Evolutionary conservation across 64 coral and sea anemone species (phyloP), one percentile per base, ranked within the genome.

Genomic region (Anthopleura sola): DNA sequence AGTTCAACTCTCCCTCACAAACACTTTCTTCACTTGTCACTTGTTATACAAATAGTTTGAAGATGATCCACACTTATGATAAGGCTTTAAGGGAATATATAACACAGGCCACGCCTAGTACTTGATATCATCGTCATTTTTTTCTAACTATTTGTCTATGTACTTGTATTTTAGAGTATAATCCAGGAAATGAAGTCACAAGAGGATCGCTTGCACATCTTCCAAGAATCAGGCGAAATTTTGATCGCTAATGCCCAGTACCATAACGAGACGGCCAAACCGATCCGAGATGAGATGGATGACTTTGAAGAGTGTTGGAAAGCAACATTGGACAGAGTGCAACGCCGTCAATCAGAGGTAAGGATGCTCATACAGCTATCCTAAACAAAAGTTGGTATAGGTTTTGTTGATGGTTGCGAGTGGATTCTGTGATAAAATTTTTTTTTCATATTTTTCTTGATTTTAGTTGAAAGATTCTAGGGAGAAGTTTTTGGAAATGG

Each of bases 261-360:
- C 37, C 83, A 92, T 9, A 78, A 92, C 20, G n/a, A 86, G 15
- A 83, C 50, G 24, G 94, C 90, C 38, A 82, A 87, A 24, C 80
- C 46, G 21, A 96, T 96, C 31, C 21, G 68, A 31, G 85, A 92
- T 32, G 89, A 96, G 87, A 49, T 90, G 38, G 36, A 68, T 57
- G 94, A 96, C 74, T 96, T 96, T 90, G 82, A 90, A 36, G 83
- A 83, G 31, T 96, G 94, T 36, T 96, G 94, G 94, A 46, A 32
- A 28, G 83, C 37, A 3, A 81, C 80, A 6, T 31, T 82, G 57
- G 74, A 86, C 6, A 62, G 79, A 15, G 86, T 85, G 3, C 86
- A 81, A 46, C 85, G 47, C 10, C 84, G 90, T 10, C 92, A 87
- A 69, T 86, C 74, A 33, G 77, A 89, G 87, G 94, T 95, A 56